Percentiles rank a stretch among this genome's conserved stretches.
Evolutionary conservation across 2,888 invertebrate genomes (phyloP).

Genomic region (Dicyrtoma fusca): DNA sequence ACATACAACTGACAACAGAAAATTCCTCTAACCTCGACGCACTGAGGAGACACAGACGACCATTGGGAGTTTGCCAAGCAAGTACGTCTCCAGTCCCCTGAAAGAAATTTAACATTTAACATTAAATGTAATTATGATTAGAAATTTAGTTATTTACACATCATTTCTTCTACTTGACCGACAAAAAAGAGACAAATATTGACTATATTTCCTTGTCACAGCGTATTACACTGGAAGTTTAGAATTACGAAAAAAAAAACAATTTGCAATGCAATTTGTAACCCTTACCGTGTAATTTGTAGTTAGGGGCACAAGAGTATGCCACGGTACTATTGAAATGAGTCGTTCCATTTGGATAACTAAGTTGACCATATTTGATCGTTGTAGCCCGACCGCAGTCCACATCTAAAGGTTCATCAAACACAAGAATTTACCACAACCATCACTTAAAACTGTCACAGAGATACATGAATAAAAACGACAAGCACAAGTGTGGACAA

Average conservation of each 20-base stretch:
- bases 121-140: neutral
- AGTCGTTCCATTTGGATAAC: conserved; percentile 75
- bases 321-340: conserved; percentile 78
- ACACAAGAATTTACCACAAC: neutral
- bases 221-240: neutral
- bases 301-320: conserved; percentile 79
- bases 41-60: conserved; percentile 79
- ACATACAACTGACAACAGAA: no score
- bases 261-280: neutral
- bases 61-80: conserved; percentile 70
- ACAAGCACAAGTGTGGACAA: neutral
- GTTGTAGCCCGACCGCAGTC: conserved; percentile 85
- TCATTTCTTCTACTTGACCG: no score
- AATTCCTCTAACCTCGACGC: conserved; percentile 59
- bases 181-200: no score
- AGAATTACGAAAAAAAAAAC: neutral
- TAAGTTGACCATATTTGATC: conserved; percentile 75
- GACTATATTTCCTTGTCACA: no score
- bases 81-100: conserved; percentile 39
- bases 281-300: conserved; percentile 65
- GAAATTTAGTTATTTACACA: no score
- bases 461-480: neutral
- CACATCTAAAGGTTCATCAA: conserved; percentile 67
- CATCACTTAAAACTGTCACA: conserved; percentile 13
- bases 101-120: neutral